These are phyloP conservation scores for Anticlea derivata DNA, from an alignment of 2,888 invertebrate genomes.

Conservation along the genomic window DNA sequence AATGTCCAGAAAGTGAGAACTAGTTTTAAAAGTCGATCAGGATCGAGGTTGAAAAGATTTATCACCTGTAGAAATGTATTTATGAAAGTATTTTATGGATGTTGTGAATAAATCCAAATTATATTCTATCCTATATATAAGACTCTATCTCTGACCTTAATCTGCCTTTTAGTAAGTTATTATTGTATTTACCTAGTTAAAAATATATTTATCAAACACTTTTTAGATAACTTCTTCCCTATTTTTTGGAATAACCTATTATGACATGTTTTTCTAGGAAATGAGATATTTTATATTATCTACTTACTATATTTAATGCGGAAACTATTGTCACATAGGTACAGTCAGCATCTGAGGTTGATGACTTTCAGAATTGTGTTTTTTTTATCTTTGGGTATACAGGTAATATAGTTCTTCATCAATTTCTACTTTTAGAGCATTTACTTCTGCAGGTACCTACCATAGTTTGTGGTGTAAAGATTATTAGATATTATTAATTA, in stretches of 20 bases:
- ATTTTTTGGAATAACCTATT: constrained; percentile 7
- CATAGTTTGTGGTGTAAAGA: too few relatives aligned
- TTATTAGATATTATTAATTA: too few relatives aligned
- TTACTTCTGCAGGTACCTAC: too few relatives aligned
- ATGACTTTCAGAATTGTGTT: too few relatives aligned
- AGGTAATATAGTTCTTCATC: too few relatives aligned
- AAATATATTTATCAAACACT: not conserved
- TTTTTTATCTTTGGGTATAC: too few relatives aligned
- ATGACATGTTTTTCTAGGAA: not conserved
- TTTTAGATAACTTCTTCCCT: constrained; percentile 7
- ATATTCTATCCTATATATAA: constrained; percentile 12
- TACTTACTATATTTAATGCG: too few relatives aligned
- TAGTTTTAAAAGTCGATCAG: constrained; percentile 49
- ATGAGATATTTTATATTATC: not conserved
- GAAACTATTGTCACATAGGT: too few relatives aligned
- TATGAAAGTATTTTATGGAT: constrained; percentile 10
- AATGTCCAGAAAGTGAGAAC: constrained; percentile 66
- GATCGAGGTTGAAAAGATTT: too few relatives aligned
- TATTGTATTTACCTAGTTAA: not conserved
- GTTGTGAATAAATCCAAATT: constrained; percentile 15
- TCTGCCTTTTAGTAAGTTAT: constrained; percentile 18
- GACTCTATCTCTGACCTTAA: constrained; percentile 23
- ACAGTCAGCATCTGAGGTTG: too few relatives aligned
- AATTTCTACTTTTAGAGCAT: too few relatives aligned
- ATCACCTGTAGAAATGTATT: too few relatives aligned